Base-by-base conservation (phyloP, 2,888 invertebrate genomes). In the Troglohyphantes excavatus region DNA sequence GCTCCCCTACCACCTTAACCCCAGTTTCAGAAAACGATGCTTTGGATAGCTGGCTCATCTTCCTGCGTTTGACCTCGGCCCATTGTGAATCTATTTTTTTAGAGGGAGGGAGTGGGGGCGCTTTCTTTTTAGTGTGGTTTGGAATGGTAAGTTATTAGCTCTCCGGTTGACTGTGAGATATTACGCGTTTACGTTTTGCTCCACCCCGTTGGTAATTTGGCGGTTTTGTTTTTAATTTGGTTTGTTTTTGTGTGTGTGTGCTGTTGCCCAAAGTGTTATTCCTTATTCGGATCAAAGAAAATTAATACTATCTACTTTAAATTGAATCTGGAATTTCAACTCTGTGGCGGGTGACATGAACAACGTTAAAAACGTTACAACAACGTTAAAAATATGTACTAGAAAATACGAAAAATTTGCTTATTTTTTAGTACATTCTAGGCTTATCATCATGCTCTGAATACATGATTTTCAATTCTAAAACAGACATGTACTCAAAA, bases 31-130 rank as follows among this genome's bases (percentile, higher is more conserved):
- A 27, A 75, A 68, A 75, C 65, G 81, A 73, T 81, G 73, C 87
- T 65, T 81, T 88, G 87, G 81, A 46, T 88, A 88, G 65, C 87
- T 88, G 81, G 65, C 87, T 88, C 81, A 88, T 88, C 81, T 88
- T 88, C 73, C 81, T 88, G 5, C 67, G 81, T 73, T 88, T 88
- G 87, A 88, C 87, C 87, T 81, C 46, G 21, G 17, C 29, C 9
- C 76, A 33, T 73, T 79, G 72, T 65, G 70, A 79, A 72, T 79
- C 79, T 68, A 43, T 86, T 79, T 65, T 76, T 59, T 78, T 78
- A 63, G 59, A 46, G 27, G 29, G n/a, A 23, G 6, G 67, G 26
- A 46, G 65, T 33, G 68, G 72, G 23, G 70, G 53, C 27, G 53
- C 29, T 33, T 46, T 70, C 19, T 21, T 61, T 63, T 83, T 83